Evolutionary conservation across 1,140 invertebrate species (phyloP).

Genomic region (Drosophila sucinea): DNA sequence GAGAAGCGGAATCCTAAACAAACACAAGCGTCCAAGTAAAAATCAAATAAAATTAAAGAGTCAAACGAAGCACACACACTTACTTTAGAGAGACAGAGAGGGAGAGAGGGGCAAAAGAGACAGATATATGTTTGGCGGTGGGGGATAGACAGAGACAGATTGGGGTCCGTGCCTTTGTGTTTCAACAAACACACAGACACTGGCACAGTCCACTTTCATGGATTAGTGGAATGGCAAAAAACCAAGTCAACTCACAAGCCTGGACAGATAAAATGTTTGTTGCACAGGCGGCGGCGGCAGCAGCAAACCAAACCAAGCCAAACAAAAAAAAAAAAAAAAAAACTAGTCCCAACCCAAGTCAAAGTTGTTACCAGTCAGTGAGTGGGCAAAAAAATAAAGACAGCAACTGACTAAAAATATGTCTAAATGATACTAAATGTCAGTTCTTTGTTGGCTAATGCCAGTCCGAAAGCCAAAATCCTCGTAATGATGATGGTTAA

Average conservation of each 20-base stretch:
- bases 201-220: slow-evolving; percentile 40
- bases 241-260: slow-evolving; percentile 34
- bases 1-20: slow-evolving; percentile 49
- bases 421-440: slow-evolving; percentile 54
- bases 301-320: slow-evolving; percentile 23
- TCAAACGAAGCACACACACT: slow-evolving; percentile 51
- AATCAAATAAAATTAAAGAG: slow-evolving; percentile 67
- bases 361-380: background rate
- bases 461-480: slow-evolving; percentile 26
- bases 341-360: slow-evolving; percentile 42
- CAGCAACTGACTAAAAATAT: slow-evolving; percentile 40
- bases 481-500: slow-evolving; percentile 49
- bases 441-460: slow-evolving; percentile 48
- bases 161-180: slow-evolving; percentile 47
- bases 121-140: background rate
- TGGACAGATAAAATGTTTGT: slow-evolving; percentile 11
- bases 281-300: background rate
- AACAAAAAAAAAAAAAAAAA: slow-evolving; percentile 20
- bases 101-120: background rate
- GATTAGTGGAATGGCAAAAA: slow-evolving; percentile 45
- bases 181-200: slow-evolving; percentile 29
- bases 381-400: slow-evolving; percentile 24
- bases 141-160: slow-evolving; percentile 18
- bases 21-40: slow-evolving; percentile 55
- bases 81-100: slow-evolving; percentile 15